Evolutionary conservation across 2,113 vertebrate genomes (phyloP).

Genomic region (Ctenomys sociabilis): DNA sequence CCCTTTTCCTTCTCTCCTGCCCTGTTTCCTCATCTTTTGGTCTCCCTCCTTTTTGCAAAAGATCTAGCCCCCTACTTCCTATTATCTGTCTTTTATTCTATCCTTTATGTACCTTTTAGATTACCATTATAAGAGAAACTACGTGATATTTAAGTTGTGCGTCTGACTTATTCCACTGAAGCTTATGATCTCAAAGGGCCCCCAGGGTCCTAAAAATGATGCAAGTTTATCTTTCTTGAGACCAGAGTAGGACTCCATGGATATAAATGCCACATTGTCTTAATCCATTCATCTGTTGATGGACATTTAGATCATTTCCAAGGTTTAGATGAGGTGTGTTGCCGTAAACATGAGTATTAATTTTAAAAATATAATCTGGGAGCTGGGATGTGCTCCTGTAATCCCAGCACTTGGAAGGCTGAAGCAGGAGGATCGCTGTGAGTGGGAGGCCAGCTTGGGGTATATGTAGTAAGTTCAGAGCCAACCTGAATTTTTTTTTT

Average conservation of each 20-base stretch:
- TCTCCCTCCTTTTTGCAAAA: background rate
- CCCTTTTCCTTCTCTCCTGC: background rate
- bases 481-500: too few relatives aligned
- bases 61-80: background rate
- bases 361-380: background rate
- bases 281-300: background rate
- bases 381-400: background rate
- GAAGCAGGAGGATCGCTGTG: background rate
- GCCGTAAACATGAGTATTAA: background rate
- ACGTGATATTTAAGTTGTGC: background rate
- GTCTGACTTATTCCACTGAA: background rate
- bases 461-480: background rate
- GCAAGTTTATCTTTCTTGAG: background rate
- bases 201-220: background rate
- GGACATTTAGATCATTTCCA: background rate
- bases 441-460: background rate
- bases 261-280: background rate
- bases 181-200: background rate
- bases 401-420: background rate
- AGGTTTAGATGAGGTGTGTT: background rate
- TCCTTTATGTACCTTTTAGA: background rate
- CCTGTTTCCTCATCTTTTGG: background rate
- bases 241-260: background rate
- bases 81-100: background rate
- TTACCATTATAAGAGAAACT: background rate